A percentile compares a stretch with the other conserved stretches of the same genome.
These are phyloP conservation scores for Sympetrum striolatum DNA, from an alignment of 2,888 invertebrate species.

Conservation along the genomic window DNA sequence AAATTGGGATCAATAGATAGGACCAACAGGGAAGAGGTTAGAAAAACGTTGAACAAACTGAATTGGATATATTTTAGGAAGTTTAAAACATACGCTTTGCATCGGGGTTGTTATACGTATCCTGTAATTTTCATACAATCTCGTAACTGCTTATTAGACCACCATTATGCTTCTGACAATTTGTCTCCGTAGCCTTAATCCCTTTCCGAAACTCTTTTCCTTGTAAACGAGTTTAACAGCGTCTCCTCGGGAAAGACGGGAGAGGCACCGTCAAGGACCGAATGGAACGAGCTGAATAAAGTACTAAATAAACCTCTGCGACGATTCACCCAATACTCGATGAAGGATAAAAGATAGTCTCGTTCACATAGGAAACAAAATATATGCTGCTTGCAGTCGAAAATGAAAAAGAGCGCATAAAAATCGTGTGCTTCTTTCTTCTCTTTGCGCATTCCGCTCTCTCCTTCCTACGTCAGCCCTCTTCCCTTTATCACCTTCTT, in stretches of 20 bases:
- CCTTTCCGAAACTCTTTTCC: no score
- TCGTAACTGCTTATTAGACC: no score
- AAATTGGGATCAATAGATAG: no score
- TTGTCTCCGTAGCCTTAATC: no score
- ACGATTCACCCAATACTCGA: background rate
- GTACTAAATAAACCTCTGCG: background rate
- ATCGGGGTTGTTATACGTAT: no score
- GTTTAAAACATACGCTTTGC: no score
- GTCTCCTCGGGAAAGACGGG: background rate
- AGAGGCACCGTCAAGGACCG: background rate
- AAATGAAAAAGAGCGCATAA: background rate
- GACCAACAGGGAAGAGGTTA: no score
- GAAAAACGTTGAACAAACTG: no score
- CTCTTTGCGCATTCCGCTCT: background rate
- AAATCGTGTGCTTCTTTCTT: background rate
- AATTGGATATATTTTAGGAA: no score
- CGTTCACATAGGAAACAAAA: background rate
- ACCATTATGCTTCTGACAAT: no score
- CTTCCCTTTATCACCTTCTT: background rate
- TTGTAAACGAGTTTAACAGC: no score
- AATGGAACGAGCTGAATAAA: background rate
- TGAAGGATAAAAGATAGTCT: background rate
- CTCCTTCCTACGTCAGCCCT: background rate
- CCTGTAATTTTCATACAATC: no score
- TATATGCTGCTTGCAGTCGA: background rate